These are phyloP conservation scores for Notiomystis cincta DNA, from an alignment of 2,113 vertebrate species.

Conservation along the genomic window DNA sequence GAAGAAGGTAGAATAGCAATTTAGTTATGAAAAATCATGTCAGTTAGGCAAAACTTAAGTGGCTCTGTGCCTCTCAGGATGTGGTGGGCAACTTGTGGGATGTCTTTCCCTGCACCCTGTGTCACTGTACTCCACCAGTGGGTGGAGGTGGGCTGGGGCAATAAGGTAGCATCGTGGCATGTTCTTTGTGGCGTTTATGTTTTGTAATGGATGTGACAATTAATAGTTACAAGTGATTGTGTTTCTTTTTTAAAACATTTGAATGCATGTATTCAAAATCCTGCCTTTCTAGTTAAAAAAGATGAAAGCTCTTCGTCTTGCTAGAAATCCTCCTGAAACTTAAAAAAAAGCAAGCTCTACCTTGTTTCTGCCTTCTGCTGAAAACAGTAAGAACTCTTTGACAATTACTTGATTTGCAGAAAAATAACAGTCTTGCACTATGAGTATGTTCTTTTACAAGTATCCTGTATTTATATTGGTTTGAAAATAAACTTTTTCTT, in stretches of 20 bases:
- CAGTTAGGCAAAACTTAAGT: background rate
- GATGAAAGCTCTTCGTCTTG: background rate
- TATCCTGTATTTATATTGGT: background rate
- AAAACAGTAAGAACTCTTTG: background rate
- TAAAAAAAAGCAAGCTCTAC: background rate
- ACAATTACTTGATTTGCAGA: background rate
- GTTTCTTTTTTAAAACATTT: background rate
- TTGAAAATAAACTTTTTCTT: background rate
- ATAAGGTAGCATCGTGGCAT: rapidly evolving
- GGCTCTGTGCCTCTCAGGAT: background rate
- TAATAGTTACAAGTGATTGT: background rate
- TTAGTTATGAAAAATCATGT: rapidly evolving
- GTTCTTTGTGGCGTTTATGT: background rate
- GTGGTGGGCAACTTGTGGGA: rapidly evolving
- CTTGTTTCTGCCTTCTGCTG: background rate
- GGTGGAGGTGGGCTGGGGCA: background rate
- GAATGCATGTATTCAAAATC: background rate
- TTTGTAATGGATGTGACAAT: background rate
- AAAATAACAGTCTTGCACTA: background rate
- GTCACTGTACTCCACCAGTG: background rate
- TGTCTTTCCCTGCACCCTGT: background rate
- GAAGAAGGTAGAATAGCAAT: background rate
- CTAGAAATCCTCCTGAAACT: background rate
- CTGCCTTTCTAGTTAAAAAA: background rate
- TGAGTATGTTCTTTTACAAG: background rate